Evolutionary conservation across 2,113 vertebrate species (phyloP).

Genomic region (Callipepla californica): DNA sequence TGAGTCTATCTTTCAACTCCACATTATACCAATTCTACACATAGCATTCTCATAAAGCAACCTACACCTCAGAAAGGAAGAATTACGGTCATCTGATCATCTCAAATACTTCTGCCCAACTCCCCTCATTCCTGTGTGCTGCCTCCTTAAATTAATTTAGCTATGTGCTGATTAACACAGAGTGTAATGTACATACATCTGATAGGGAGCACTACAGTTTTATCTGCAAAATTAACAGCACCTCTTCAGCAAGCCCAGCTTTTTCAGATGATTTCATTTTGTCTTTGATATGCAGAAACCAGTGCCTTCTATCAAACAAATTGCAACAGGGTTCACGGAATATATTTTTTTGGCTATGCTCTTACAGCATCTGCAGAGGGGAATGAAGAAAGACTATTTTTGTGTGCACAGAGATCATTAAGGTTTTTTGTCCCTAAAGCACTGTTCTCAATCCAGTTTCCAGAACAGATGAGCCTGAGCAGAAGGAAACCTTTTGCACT

Average conservation of each 20-base stretch:
- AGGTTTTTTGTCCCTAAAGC: background rate
- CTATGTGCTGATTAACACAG: background rate
- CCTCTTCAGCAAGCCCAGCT: background rate
- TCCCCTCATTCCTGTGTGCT: background rate
- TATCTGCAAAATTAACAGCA: constrained; percentile 12
- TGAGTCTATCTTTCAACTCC: background rate
- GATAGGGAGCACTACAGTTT: background rate
- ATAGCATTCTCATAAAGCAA: background rate
- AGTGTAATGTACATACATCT: background rate
- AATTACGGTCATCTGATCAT: background rate
- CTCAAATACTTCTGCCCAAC: background rate
- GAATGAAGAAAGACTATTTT: background rate
- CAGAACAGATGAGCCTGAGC: background rate
- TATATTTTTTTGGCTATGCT: background rate
- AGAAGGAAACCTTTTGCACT: background rate
- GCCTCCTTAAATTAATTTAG: background rate
- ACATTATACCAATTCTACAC: background rate
- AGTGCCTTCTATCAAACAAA: background rate
- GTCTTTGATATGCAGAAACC: constrained; percentile 13
- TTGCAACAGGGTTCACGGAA: background rate
- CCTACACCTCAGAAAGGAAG: background rate
- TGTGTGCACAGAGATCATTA: background rate
- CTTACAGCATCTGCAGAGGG: background rate
- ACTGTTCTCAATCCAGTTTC: background rate
- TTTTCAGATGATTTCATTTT: constrained; percentile 32